Evolutionary conservation across 2,797 vertebrate species (phyloP).

Genomic region (Tolypeutes matacus): DNA sequence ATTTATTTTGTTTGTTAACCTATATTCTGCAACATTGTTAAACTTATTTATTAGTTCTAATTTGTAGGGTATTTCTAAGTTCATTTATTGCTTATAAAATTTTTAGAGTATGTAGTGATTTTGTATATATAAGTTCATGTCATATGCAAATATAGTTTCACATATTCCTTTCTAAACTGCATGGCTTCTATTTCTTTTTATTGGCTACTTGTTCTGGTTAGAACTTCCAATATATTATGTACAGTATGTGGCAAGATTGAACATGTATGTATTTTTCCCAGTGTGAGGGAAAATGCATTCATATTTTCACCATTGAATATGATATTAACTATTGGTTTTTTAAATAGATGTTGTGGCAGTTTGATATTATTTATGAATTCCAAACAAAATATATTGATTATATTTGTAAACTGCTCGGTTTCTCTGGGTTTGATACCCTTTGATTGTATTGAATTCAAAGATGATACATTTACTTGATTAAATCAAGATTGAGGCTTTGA

Average conservation of each 20-base stretch:
- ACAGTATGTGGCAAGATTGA: background rate
- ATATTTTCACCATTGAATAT: background rate
- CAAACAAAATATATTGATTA: no score
- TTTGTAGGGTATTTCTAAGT: background rate
- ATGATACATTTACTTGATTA: no score
- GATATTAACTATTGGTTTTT: background rate
- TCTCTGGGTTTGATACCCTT: no score
- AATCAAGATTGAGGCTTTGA: no score
- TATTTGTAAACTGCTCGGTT: no score
- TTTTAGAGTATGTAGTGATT: no score
- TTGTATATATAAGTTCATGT: no score
- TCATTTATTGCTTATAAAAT: no score
- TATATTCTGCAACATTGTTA: background rate
- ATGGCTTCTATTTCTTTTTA: background rate
- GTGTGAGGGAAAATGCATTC: background rate
- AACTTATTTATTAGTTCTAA: background rate
- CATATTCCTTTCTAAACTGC: background rate
- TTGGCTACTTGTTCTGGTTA: background rate
- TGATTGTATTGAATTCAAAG: no score
- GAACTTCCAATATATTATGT: background rate
- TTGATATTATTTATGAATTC: no score
- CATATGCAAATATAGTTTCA: no score
- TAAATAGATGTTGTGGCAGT: no score
- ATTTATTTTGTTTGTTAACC: background rate
- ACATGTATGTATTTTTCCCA: background rate